Conservation (phyloP, 2,888 invertebrate genomes). For the Drosophila mayaguana region DNA sequence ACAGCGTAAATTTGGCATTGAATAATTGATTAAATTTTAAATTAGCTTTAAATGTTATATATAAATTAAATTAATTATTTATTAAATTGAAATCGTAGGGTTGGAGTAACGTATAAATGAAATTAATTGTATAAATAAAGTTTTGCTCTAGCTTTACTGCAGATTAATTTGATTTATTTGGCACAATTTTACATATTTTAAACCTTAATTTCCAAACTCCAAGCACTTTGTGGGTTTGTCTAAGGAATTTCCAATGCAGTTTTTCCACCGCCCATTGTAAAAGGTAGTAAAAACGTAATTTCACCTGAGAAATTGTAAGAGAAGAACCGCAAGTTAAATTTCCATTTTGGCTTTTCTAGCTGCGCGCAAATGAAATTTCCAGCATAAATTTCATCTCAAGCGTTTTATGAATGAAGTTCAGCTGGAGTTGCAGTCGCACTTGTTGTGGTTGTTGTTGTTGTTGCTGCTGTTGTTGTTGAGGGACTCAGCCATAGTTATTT, state of each 20-base stretch:
- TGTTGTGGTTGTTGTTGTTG: not conserved
- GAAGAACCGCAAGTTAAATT: constrained; percentile 13
- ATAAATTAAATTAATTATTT: not conserved
- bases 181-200: not conserved
- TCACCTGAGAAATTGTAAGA: constrained; percentile 3
- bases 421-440: constrained; percentile 11
- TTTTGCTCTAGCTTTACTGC: too few species aligned
- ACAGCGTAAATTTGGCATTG: not conserved
- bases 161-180: not conserved
- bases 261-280: not conserved
- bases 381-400: constrained; percentile 12
- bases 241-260: not conserved
- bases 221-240: not conserved
- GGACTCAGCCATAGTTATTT: constrained; percentile 58
- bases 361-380: constrained; percentile 20
- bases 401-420: constrained; percentile 53
- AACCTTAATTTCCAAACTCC: not conserved
- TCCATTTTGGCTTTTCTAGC: constrained; percentile 9
- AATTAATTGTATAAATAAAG: not conserved
- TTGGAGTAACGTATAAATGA: not conserved
- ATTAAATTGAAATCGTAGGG: not conserved
- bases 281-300: constrained; percentile 2
- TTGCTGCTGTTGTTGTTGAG: constrained; percentile 6
- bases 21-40: not conserved
- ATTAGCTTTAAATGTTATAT: too few species aligned